Conservation (phyloP, 1,140 invertebrate species). For the Macrosteles quadrilineatus region DNA sequence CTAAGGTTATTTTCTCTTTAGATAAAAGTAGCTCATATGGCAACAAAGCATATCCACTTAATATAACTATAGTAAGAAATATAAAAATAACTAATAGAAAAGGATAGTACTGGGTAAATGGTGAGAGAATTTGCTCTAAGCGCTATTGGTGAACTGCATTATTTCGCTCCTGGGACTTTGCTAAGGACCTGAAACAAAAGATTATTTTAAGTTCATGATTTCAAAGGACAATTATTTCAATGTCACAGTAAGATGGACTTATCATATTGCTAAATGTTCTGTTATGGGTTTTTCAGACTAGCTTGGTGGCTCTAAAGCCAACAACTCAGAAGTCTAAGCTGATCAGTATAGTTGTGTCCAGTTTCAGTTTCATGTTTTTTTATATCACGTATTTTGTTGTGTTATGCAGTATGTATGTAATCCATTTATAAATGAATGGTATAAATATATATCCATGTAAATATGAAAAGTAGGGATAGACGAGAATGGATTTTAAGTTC, state of each 20-base stretch:
- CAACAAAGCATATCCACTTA: no score
- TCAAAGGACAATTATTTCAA: background rate
- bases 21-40: no score
- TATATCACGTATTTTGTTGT: background rate
- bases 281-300: background rate
- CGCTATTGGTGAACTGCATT: constrained; percentile 3
- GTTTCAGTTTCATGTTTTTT: background rate
- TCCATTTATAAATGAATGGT: no score
- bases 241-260: background rate
- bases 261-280: background rate
- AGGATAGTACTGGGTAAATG: background rate
- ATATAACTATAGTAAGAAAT: background rate
- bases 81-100: no score
- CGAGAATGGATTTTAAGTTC: no score
- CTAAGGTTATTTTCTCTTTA: no score
- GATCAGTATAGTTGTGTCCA: no score
- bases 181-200: constrained; percentile 17
- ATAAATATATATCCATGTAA: no score
- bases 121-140: background rate
- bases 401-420: no score
- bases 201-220: background rate
- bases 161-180: constrained; percentile 37
- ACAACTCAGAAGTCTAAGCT: background rate
- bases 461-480: no score
- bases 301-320: background rate